phyloP scores from a whole-genome alignment of 2,888 invertebrate genomes.

The Callyntrura sp. region DNA sequence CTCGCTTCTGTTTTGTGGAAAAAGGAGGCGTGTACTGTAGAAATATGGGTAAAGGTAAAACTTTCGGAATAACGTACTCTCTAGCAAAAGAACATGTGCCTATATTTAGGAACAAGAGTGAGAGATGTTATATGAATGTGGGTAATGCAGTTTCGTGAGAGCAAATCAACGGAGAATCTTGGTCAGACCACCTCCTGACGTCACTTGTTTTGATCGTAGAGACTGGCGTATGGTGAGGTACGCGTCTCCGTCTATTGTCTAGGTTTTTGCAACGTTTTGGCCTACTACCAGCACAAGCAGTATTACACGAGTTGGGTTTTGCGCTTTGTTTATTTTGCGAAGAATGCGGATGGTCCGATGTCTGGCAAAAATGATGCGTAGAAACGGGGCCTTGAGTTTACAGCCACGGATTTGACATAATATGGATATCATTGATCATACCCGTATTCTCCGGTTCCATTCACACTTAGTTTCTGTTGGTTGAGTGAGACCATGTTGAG shows the following conservation, averaged over 20 bases:
- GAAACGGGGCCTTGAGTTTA: slow-evolving; percentile 35
- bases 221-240: no score
- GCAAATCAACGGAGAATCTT: slow-evolving; percentile 26
- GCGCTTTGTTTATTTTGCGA: neutral
- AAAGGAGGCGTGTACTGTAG: slow-evolving; percentile 57
- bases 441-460: no score
- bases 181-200: slow-evolving; percentile 77
- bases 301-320: no score
- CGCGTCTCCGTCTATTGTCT: neutral
- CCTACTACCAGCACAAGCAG: no score
- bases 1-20: slow-evolving; percentile 59
- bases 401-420: no score
- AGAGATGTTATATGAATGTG: neutral
- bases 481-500: no score
- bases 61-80: no score
- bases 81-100: neutral
- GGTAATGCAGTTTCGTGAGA: neutral
- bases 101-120: neutral
- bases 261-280: neutral
- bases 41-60: neutral
- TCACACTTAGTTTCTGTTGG: no score
- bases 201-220: slow-evolving; percentile 67
- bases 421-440: no score
- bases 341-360: slow-evolving; percentile 51
- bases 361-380: slow-evolving; percentile 56